phyloP scores from a whole-genome alignment of 2,888 invertebrate genomes.

The Halictus ligatus region DNA sequence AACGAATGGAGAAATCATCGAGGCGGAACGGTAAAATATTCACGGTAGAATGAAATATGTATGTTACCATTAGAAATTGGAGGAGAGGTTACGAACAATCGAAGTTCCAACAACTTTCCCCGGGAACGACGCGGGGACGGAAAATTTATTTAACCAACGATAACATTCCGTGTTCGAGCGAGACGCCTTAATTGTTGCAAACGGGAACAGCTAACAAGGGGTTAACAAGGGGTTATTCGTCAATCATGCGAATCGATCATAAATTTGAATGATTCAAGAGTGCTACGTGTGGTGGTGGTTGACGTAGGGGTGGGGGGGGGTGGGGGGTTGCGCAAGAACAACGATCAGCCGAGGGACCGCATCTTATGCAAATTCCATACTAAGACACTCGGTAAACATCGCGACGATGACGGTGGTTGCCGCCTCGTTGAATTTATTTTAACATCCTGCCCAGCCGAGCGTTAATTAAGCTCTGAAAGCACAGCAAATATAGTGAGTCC shows the following conservation, averaged over 20 bases:
- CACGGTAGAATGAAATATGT: background rate
- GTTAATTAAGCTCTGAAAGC: conserved; percentile 66
- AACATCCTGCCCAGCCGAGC: conserved; percentile 48
- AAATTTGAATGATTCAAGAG: conserved; percentile 23
- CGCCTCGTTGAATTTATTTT: conserved; percentile 61
- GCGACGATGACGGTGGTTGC: conserved; percentile 27
- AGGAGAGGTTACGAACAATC: background rate
- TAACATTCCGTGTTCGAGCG: background rate
- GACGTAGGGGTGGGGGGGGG: background rate
- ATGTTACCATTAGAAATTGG: background rate
- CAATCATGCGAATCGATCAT: conserved; percentile 8
- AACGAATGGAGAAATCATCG: background rate
- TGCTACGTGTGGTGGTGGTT: background rate
- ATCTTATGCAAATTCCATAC: conserved; percentile 43
- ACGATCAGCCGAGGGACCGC: conserved; percentile 16
- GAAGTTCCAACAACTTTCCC: background rate
- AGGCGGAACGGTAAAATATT: background rate
- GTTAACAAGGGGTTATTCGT: background rate
- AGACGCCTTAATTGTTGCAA: background rate
- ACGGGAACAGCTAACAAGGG: background rate
- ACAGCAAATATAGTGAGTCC: conserved; percentile 52
- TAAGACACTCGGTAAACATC: conserved; percentile 48
- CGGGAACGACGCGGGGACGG: background rate
- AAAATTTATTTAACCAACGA: background rate
- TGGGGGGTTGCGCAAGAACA: background rate